Conservation (phyloP, 2,797 vertebrate species). For the Phalanger gymnotis region DNA sequence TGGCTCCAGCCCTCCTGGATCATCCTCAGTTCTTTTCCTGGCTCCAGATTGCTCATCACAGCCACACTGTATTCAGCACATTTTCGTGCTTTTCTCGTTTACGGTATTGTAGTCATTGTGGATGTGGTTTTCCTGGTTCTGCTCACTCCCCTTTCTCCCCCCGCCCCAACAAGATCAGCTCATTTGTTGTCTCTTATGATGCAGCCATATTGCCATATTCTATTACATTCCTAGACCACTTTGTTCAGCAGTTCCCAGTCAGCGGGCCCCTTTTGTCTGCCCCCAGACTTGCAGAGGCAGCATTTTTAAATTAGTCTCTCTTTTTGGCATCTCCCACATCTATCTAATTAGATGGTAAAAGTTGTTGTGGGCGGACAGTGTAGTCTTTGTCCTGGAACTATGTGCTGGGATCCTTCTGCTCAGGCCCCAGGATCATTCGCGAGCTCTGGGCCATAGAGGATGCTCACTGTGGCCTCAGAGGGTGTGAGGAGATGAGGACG, state of each 20-base stretch:
- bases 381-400: background rate
- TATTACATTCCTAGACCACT: background rate
- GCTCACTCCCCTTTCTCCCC: accelerated
- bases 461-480: no score
- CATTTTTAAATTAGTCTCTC: background rate
- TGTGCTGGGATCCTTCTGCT: no score
- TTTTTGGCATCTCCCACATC: background rate
- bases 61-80: background rate
- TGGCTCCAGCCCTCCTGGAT: no score
- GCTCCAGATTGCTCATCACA: background rate
- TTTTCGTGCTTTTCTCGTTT: background rate
- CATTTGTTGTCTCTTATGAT: background rate
- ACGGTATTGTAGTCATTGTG: no score
- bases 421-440: background rate
- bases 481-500: no score
- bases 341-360: background rate
- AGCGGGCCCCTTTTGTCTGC: background rate
- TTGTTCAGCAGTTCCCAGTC: background rate
- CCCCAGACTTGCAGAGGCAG: background rate
- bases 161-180: no score
- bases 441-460: background rate
- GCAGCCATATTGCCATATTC: background rate
- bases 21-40: background rate
- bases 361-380: background rate
- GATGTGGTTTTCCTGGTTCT: background rate